Percentiles rank a stretch among this genome's conserved stretches.
Conservation (phyloP, 2,113 vertebrate genomes). For the Eretmochelys imbricata region DNA sequence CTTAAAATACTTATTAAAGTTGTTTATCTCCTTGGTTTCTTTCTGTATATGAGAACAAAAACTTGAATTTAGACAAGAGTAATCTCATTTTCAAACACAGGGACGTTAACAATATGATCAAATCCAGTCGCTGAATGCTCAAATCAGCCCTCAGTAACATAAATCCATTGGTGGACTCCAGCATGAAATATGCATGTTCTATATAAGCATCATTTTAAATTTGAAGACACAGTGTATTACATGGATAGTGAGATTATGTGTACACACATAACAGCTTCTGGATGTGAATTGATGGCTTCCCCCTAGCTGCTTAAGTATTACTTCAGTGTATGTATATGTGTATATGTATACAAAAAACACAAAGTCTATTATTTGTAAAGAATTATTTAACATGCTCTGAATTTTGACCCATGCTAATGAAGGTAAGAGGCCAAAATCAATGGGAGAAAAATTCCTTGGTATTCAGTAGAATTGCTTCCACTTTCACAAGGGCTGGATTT, state of each 20-base stretch:
- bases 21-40: background rate
- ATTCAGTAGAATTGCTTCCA: background rate
- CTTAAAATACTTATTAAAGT: background rate
- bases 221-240: background rate
- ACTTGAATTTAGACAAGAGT: background rate
- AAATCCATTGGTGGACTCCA: background rate
- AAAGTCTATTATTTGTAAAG: background rate
- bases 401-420: background rate
- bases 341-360: background rate
- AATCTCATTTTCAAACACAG: background rate
- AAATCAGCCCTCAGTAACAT: background rate
- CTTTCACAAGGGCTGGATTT: background rate
- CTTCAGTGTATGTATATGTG: background rate
- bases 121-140: background rate
- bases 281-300: background rate
- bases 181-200: background rate
- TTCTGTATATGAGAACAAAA: background rate
- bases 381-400: background rate
- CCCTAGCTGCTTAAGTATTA: background rate
- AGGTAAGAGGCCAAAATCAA: accelerated
- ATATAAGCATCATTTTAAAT: background rate
- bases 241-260: background rate
- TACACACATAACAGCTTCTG: background rate
- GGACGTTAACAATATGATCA: background rate
- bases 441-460: background rate